Evolutionary conservation across 2,888 invertebrate species (phyloP), one percentile per base, ranked within the genome.

Genomic region (Agrochola lychnidis): DNA sequence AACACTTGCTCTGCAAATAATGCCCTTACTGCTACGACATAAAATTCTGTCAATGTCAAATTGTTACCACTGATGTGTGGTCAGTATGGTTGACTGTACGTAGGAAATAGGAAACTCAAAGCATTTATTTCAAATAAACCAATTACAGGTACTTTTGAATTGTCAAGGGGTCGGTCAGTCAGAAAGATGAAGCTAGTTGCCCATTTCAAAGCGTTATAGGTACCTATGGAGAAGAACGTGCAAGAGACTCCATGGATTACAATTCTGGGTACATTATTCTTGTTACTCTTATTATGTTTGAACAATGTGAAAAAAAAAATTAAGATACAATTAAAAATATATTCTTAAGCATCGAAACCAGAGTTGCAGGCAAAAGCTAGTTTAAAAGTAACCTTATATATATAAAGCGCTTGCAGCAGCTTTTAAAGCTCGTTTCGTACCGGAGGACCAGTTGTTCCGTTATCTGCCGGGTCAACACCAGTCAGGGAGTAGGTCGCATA

Each of bases 401-500:
- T 30, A 36, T 22, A 1, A 75, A 79, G 76, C 86, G 86, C 76
- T 85, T 56, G 16, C 56, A 77, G 76, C 80, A 36, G 74, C 73
- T 78, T 30, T 30, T 59, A 30, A 75, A 79, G 81, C 76, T 81
- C 16, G 25, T 36, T 76, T 5, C 30, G 51, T 59, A n/a, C 16
- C 36, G 59, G 57, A 78, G 76, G 78, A 87, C 82, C 87, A 87
- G 79, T 77, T 77, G 79, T 87, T 71, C 87, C 86, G 89, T 88
- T 86, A 87, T 30, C n/a, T 16, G 68, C 14, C 73, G 73, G 82
- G 82, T 70, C 85, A 66, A 62, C 70, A 53, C 68, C 30, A 61
- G 62, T 1, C 73, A 45, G 48, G 22, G 25, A 76, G 51, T 61
- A 63, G 63, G 63, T 45, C 71, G 72, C 70, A 62, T 16, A 5